phyloP scores from a whole-genome alignment of 1,140 invertebrate genomes.

The Dinoponera quadriceps region DNA sequence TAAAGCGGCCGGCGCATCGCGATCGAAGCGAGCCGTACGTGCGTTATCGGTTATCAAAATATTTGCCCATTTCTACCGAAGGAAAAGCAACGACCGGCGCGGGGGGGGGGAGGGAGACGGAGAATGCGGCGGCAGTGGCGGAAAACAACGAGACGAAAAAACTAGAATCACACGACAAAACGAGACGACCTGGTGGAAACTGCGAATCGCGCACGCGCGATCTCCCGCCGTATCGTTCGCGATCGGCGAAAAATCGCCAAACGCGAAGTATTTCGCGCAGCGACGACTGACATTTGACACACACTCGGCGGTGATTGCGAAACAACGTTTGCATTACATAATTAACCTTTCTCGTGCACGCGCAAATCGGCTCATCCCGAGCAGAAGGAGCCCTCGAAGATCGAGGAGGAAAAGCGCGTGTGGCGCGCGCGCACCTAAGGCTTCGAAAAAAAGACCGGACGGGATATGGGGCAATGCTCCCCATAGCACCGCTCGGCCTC shows the following conservation, averaged over 20 bases:
- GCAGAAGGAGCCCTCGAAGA: conserved; percentile 20
- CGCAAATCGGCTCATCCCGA: conserved; percentile 14
- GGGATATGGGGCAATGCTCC: conserved; percentile 74
- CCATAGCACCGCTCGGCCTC: conserved; percentile 28
- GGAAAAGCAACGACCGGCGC: conserved; percentile 2
- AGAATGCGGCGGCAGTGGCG: not conserved
- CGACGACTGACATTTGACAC: conserved; percentile 41
- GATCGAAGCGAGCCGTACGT: not conserved
- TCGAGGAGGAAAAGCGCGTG: conserved; percentile 54
- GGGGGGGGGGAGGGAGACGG: not conserved
- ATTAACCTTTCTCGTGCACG: conserved; percentile 39
- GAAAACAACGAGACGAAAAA: not conserved
- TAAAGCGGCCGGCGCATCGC: not conserved
- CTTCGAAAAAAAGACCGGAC: conserved; percentile 57
- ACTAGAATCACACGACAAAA: conserved; percentile 26
- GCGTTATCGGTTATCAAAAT: conserved; percentile 9
- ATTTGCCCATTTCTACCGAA: not conserved
- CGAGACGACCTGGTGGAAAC: not conserved
- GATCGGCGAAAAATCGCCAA: not conserved
- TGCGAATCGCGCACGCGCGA: not conserved
- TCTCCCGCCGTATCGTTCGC: not conserved
- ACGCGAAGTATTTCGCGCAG: conserved; percentile 21
- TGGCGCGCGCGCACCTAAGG: conserved; percentile 36
- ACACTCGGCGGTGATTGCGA: conserved; percentile 26
- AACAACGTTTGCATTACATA: conserved; percentile 34